phyloP scores from a whole-genome alignment of 2,888 invertebrate species.

The Eilema caniola region DNA sequence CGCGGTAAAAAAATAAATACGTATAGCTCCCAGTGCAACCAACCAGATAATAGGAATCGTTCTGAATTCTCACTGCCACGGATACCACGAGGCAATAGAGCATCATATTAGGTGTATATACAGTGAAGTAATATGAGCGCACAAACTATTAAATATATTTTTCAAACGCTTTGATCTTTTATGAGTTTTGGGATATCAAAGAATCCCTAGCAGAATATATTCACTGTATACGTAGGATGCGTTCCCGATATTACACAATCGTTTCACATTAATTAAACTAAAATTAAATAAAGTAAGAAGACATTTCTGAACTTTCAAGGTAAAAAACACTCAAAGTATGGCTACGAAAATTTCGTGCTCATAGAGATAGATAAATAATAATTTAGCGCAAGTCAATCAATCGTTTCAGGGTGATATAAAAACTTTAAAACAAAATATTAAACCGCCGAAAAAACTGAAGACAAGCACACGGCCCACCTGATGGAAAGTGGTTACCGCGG shows the following conservation, averaged over 20 bases:
- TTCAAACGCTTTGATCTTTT: slow-evolving; percentile 43
- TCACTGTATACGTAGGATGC: background rate
- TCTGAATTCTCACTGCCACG: too few species aligned
- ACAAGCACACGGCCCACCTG: too few species aligned
- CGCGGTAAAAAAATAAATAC: too few species aligned
- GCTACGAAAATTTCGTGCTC: background rate
- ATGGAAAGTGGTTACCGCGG: too few species aligned
- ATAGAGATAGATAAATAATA: background rate
- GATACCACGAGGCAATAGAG: too few species aligned
- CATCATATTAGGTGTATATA: background rate
- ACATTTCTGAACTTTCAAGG: background rate
- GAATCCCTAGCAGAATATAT: background rate
- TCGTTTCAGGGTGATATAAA: too few species aligned
- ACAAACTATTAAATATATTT: slow-evolving; percentile 35
- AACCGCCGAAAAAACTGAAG: too few species aligned
- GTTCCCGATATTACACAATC: background rate
- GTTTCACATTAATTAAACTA: background rate
- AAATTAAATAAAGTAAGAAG: background rate
- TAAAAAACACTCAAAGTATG: background rate
- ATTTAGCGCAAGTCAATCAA: too few species aligned
- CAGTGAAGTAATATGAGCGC: slow-evolving; percentile 8
- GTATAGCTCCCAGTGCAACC: too few species aligned
- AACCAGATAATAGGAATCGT: too few species aligned
- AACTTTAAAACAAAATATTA: too few species aligned
- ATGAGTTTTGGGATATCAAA: slow-evolving; percentile 25